A percentile compares a stretch with the other conserved stretches of the same genome.
These are phyloP conservation scores for Leuciscus waleckii DNA, from an alignment of 2,797 vertebrate species.

Conservation along the genomic window DNA sequence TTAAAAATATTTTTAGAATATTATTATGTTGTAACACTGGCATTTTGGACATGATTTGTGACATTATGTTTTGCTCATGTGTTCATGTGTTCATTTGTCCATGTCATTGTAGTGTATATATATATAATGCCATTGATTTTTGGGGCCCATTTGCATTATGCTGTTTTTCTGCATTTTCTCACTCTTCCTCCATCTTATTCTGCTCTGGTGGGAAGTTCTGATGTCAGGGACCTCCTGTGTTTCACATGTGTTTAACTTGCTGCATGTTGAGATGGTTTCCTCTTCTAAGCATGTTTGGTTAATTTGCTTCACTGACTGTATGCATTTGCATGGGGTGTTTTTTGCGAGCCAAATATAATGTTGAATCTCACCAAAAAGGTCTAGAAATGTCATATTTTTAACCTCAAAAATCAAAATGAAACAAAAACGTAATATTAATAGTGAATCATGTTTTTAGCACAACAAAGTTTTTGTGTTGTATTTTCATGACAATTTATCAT, in stretches of 20 bases:
- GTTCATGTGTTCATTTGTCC: constrained; percentile 60
- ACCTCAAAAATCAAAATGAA: neutral
- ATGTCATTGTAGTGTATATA: constrained; percentile 54
- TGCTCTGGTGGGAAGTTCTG: neutral
- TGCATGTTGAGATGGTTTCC: constrained; percentile 55
- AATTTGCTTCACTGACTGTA: neutral
- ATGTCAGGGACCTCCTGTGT: constrained; percentile 29
- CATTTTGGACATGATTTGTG: constrained; percentile 63
- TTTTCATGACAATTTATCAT: neutral
- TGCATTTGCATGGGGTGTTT: neutral
- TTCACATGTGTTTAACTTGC: constrained; percentile 48
- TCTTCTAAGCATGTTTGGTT: constrained; percentile 28
- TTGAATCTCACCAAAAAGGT: constrained; percentile 26
- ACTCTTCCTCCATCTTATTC: constrained; percentile 53
- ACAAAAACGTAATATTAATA: neutral
- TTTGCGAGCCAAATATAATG: neutral
- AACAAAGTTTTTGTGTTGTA: neutral
- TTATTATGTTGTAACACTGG: neutral
- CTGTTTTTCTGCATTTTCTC: constrained; percentile 58
- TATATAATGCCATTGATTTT: constrained; percentile 51
- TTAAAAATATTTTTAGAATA: neutral
- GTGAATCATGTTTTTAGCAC: neutral
- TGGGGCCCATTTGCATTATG: constrained; percentile 63
- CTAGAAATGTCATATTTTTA: neutral
- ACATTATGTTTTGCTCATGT: constrained; percentile 72